A percentile compares a stretch with the other conserved stretches of the same genome.
Evolutionary conservation across 2,888 invertebrate species (phyloP).

Genomic region (Pyrgus malvae): DNA sequence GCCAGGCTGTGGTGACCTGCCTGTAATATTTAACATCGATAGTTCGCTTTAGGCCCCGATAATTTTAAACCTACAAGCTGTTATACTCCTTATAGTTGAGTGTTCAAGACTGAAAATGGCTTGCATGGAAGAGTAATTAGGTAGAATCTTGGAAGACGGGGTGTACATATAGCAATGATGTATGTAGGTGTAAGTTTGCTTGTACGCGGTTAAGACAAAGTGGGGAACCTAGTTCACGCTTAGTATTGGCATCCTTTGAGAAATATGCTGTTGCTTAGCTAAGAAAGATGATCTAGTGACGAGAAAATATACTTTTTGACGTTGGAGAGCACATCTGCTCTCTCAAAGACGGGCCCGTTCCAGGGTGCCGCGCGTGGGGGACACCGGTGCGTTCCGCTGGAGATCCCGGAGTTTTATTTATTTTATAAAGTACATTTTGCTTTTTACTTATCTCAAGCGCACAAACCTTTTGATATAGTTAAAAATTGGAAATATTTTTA

Average conservation of each 20-base stretch:
- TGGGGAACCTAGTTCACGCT: conserved; percentile 15
- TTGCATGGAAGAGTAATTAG: not conserved
- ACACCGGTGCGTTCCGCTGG: too few relatives aligned
- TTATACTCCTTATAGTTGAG: not conserved
- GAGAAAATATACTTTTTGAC: too few relatives aligned
- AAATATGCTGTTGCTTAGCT: not conserved
- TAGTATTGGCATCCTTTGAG: not conserved
- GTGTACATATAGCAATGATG: not conserved
- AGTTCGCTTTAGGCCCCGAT: not conserved
- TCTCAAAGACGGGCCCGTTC: too few relatives aligned
- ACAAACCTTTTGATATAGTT: too few relatives aligned
- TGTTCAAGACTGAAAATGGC: not conserved
- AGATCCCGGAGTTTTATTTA: too few relatives aligned
- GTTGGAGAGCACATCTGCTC: too few relatives aligned
- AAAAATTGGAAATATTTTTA: too few relatives aligned
- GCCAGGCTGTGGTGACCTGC: conserved; percentile 11
- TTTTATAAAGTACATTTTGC: too few relatives aligned
- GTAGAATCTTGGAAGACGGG: not conserved
- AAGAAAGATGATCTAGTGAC: not conserved
- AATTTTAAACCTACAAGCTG: not conserved
- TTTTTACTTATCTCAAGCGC: too few relatives aligned
- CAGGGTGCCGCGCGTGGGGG: too few relatives aligned
- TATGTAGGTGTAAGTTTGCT: conserved; percentile 20
- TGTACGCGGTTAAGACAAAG: conserved; percentile 15
- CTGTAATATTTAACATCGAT: conserved; percentile 9